phyloP scores from a whole-genome alignment of 2,113 vertebrate genomes.

The Ptyas mucosa region DNA sequence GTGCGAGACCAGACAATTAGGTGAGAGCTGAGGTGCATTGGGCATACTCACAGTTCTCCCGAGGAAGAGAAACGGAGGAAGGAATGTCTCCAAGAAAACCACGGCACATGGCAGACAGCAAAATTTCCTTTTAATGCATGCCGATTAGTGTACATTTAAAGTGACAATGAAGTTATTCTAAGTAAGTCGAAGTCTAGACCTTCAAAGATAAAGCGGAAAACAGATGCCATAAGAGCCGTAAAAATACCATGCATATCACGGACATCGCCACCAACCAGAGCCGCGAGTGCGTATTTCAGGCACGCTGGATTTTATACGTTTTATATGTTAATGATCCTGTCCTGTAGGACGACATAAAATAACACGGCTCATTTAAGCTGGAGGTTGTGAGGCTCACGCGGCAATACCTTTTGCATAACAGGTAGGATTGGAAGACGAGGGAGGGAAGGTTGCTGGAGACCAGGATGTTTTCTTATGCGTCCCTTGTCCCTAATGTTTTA shows the following conservation, averaged over 20 bases:
- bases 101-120: rapidly evolving
- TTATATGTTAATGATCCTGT: background rate
- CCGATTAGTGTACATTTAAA: too few relatives aligned
- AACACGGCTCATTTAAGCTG: background rate
- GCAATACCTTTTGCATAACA: background rate
- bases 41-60: background rate
- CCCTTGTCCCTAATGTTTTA: background rate
- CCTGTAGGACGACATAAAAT: background rate
- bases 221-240: background rate
- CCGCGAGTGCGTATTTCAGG: background rate
- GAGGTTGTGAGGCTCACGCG: background rate
- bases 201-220: background rate
- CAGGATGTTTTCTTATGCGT: background rate
- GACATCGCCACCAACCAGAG: background rate
- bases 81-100: background rate
- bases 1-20: background rate
- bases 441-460: background rate
- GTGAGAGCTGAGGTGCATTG: background rate
- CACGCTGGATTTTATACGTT: background rate
- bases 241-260: background rate
- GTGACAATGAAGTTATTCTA: too few relatives aligned
- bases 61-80: background rate
- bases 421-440: background rate
- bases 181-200: background rate
- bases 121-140: too few relatives aligned